phyloP scores from a whole-genome alignment of 2,113 vertebrate species.

The Triplophysa tibetana region DNA sequence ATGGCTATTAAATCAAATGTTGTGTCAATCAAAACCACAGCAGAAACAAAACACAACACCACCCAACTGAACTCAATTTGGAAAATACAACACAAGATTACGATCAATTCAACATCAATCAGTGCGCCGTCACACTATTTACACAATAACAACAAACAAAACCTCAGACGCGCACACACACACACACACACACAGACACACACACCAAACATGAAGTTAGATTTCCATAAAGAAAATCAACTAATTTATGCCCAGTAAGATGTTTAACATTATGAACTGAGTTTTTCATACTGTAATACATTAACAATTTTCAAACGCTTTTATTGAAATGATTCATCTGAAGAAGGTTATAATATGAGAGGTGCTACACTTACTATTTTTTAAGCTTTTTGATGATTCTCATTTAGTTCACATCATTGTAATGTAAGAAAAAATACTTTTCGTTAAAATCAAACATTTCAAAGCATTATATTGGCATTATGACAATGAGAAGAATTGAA shows the following conservation, averaged over 20 bases:
- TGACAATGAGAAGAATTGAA: no score
- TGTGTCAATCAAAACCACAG: slow-evolving; percentile 28
- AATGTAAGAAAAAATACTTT: background rate
- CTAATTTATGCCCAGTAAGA: background rate
- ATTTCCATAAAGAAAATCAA: background rate
- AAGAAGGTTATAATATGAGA: no score
- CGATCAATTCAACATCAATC: background rate
- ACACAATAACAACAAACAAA: background rate
- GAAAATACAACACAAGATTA: background rate
- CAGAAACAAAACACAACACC: background rate
- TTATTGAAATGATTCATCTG: no score
- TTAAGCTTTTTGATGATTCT: no score
- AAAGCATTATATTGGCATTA: no score
- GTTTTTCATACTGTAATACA: no score
- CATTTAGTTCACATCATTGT: background rate
- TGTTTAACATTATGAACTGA: background rate
- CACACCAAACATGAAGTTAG: background rate
- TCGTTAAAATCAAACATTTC: no score
- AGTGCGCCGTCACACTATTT: background rate
- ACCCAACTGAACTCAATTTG: background rate
- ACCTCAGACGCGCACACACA: background rate
- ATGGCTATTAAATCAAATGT: slow-evolving; percentile 55
- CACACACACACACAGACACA: background rate
- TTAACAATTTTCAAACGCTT: no score
- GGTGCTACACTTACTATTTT: no score